phyloP scores from a whole-genome alignment of 2,888 invertebrate species.

The Aspidiotus rigidus region DNA sequence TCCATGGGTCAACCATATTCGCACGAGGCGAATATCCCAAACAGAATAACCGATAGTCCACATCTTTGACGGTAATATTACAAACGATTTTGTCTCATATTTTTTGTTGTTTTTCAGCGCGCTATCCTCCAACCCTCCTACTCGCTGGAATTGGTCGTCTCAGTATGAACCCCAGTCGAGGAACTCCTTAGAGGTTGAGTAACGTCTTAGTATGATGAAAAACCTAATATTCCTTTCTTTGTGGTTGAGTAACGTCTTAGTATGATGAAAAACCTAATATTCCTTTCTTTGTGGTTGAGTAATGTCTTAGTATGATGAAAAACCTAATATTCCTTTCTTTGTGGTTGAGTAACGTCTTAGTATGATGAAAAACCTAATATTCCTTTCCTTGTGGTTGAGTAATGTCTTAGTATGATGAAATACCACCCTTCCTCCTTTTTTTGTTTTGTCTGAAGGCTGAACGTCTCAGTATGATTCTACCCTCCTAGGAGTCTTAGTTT shows the following conservation, averaged over 20 bases:
- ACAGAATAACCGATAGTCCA: neutral
- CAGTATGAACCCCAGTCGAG: conserved; percentile 1
- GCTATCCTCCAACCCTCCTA: neutral
- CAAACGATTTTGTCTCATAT: neutral
- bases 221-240: too few relatives aligned
- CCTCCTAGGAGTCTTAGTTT: neutral
- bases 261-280: too few relatives aligned
- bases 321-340: too few relatives aligned
- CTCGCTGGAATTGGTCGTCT: conserved; percentile 3
- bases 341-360: neutral
- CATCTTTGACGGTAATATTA: neutral
- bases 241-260: too few relatives aligned
- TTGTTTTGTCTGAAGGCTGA: neutral
- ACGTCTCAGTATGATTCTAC: conserved; percentile 1
- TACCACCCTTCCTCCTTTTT: neutral
- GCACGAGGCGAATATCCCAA: neutral
- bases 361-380: neutral
- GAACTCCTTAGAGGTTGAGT: too few relatives aligned
- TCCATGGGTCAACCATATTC: neutral
- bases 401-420: neutral
- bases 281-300: too few relatives aligned
- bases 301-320: too few relatives aligned
- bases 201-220: too few relatives aligned
- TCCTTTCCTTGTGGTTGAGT: neutral
- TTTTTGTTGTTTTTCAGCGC: neutral